Evolutionary conservation across 30 jellyfish, hydroid and myxozoan species (phyloP).

Genomic region (Aurelia sp.): DNA sequence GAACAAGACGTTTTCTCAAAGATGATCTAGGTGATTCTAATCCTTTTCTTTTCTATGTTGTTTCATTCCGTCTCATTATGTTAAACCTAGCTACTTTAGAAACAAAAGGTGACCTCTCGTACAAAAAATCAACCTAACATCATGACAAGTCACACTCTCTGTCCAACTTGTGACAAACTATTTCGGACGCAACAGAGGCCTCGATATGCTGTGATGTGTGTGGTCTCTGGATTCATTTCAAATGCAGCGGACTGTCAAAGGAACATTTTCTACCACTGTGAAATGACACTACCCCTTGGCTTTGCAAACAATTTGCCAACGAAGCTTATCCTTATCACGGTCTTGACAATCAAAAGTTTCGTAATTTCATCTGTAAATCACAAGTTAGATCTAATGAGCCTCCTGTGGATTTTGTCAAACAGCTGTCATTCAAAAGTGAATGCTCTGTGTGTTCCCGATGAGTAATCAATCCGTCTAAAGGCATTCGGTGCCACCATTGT

Average conservation of each 20-base stretch:
- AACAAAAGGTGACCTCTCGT: neutral
- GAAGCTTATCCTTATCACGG: neutral
- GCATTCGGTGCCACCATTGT: too few species aligned
- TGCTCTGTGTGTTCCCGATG: neutral
- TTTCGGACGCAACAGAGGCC: constrained; percentile 10
- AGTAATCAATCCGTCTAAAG: neutral
- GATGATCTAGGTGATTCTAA: neutral
- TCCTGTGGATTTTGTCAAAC: neutral
- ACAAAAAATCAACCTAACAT: constrained; percentile 13
- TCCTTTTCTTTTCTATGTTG: neutral
- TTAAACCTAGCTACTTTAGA: neutral
- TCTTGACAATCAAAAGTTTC: neutral
- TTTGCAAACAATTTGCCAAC: neutral
- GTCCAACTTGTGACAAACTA: constrained; percentile 30
- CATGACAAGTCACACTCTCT: constrained; percentile 10
- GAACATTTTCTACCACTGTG: neutral
- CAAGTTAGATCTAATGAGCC: neutral
- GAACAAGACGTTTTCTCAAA: too few species aligned
- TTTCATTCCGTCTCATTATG: neutral
- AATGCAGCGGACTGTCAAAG: neutral
- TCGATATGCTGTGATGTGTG: too few species aligned
- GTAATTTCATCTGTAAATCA: neutral
- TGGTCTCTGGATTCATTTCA: too few species aligned
- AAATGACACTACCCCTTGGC: neutral
- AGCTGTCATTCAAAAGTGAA: neutral